A percentile compares a stretch with the other conserved stretches of the same genome.
Evolutionary conservation across 2,888 invertebrate genomes (phyloP).

Genomic region (Neoitamus cyanurus): DNA sequence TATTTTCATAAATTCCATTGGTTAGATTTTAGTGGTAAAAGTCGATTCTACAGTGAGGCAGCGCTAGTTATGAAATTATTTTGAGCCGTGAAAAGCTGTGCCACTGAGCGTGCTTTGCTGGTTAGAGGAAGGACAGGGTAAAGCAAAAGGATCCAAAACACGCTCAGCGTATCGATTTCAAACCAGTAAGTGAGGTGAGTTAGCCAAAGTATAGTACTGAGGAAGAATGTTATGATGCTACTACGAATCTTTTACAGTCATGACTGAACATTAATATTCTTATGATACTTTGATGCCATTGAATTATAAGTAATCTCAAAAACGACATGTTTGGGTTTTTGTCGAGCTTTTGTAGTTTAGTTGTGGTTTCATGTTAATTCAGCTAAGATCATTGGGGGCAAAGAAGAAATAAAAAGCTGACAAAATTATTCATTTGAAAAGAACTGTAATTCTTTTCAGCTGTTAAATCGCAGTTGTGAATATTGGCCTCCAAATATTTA

Average conservation of each 20-base stretch:
- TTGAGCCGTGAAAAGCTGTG: conserved; percentile 16
- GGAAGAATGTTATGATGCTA: conserved; percentile 9
- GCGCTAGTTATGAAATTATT: not conserved
- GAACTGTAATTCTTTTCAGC: conserved; percentile 1
- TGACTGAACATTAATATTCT: conserved; percentile 43
- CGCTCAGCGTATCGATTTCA: conserved; percentile 21
- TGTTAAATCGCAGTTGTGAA: not conserved
- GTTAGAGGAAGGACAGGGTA: not conserved
- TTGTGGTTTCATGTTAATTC: conserved; percentile 5
- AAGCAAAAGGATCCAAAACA: not conserved
- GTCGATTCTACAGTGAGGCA: not conserved
- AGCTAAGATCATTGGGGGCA: not conserved
- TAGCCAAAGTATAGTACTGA: not conserved
- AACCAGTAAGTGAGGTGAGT: conserved; percentile 4
- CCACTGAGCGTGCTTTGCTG: conserved; percentile 13
- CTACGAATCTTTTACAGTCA: conserved; percentile 5
- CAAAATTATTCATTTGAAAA: not conserved
- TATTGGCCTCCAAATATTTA: not conserved
- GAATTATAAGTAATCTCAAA: conserved; percentile 2
- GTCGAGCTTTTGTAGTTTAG: not conserved
- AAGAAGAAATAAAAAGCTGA: not conserved
- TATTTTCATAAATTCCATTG: conserved; percentile 33
- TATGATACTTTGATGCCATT: conserved; percentile 32
- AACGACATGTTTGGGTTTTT: not conserved
- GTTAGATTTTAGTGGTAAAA: not conserved